phyloP scores from a whole-genome alignment of 2,888 invertebrate species.

The Caenorhabditis japonica region DNA sequence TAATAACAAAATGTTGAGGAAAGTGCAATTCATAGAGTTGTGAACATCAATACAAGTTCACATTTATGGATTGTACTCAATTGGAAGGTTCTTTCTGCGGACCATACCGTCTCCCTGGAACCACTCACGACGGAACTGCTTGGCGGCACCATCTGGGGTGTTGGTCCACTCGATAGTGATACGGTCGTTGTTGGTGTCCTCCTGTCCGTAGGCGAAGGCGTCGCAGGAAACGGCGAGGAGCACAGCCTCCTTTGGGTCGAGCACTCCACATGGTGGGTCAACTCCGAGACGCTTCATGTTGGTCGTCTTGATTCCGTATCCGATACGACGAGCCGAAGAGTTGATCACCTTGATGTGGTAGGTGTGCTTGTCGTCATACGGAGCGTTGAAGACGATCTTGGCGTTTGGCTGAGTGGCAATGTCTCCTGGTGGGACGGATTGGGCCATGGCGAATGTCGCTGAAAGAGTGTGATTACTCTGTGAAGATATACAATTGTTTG shows the following conservation, averaged over 20 bases:
- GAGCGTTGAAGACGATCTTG: constrained; percentile 69
- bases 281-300: constrained; percentile 60
- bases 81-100: constrained; percentile 62
- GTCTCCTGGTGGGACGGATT: constrained; percentile 66
- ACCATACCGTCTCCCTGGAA: constrained; percentile 68
- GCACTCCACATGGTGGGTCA: constrained; percentile 57
- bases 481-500: too few species aligned
- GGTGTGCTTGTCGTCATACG: constrained; percentile 69
- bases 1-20: too few species aligned
- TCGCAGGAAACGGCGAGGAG: constrained; percentile 58
- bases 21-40: too few species aligned
- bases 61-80: constrained; percentile 57
- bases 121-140: constrained; percentile 66
- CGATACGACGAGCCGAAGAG: constrained; percentile 31
- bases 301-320: constrained; percentile 63
- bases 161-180: constrained; percentile 67
- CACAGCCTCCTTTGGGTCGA: constrained; percentile 58
- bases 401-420: constrained; percentile 61
- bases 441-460: too few species aligned
- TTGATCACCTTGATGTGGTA: too few species aligned
- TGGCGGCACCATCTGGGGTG: constrained; percentile 62
- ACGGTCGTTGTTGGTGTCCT: constrained; percentile 65
- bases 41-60: too few species aligned
- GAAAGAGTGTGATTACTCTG: too few species aligned
- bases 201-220: constrained; percentile 55